phyloP scores from a whole-genome alignment of 2,113 vertebrate species.

The Scatophagus argus region DNA sequence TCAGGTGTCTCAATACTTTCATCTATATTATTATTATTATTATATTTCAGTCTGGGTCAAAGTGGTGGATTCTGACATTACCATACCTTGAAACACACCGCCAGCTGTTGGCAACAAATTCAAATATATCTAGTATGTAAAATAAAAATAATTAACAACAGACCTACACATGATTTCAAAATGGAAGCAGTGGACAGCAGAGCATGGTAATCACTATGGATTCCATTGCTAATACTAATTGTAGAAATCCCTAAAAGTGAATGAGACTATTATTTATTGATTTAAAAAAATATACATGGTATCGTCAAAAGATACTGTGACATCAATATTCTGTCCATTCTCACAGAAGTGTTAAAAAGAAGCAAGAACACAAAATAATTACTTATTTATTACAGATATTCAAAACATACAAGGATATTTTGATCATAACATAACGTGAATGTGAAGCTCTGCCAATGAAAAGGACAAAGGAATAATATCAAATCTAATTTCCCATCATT shows the following conservation, averaged over 20 bases:
- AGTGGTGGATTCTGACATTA: too few relatives aligned
- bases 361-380: not conserved
- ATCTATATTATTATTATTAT: too few relatives aligned
- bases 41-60: too few relatives aligned
- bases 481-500: slow-evolving; percentile 2
- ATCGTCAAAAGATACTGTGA: not conserved
- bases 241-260: not conserved
- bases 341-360: not conserved
- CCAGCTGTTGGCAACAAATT: too few relatives aligned
- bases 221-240: not conserved
- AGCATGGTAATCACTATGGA: not conserved
- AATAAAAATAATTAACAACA: too few relatives aligned
- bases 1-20: too few relatives aligned
- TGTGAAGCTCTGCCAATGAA: not conserved
- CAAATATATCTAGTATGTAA: too few relatives aligned
- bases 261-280: not conserved
- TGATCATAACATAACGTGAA: slow-evolving; percentile 7
- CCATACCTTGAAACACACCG: too few relatives aligned
- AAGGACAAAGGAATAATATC: slow-evolving; percentile 6
- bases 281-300: not conserved
- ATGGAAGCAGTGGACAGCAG: not conserved
- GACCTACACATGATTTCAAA: not conserved
- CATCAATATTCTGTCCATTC: not conserved
- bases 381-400: not conserved
- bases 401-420: not conserved